phyloP scores from a whole-genome alignment of 2,888 invertebrate species.

The Xestobium rufovillosum region DNA sequence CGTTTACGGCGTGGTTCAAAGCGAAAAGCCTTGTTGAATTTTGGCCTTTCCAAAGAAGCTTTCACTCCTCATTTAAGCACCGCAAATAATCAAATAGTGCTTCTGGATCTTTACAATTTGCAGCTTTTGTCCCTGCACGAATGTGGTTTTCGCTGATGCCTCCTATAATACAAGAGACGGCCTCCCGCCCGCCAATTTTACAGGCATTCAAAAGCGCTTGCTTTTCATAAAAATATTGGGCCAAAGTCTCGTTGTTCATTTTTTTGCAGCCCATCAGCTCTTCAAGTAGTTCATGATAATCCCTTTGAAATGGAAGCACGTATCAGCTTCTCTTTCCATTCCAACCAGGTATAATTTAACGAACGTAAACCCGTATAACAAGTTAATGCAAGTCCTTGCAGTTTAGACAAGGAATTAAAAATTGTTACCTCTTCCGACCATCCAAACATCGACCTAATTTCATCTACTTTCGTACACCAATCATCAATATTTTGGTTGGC shows the following conservation, averaged over 20 bases:
- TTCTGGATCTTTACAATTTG: conserved; percentile 2
- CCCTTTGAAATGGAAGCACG: conserved; percentile 1
- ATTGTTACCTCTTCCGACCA: conserved; percentile 2
- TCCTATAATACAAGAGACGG: not conserved
- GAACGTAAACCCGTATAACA: not conserved
- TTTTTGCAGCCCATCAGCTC: not conserved
- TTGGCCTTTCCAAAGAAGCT: no score
- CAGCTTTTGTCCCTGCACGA: conserved; percentile 2
- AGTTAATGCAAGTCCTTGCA: not conserved
- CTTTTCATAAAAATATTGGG: conserved; percentile 2
- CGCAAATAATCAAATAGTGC: conserved; percentile 1
- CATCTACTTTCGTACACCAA: conserved; percentile 1
- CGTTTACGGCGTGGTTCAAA: no score
- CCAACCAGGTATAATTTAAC: not conserved
- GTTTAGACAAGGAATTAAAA: conserved; percentile 1
- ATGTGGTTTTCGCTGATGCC: not conserved
- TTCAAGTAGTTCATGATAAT: not conserved
- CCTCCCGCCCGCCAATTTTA: not conserved
- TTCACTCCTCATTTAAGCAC: not conserved
- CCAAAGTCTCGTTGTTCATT: not conserved
- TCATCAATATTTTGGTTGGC: not conserved
- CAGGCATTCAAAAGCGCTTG: not conserved
- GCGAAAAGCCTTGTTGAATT: no score
- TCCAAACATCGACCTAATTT: not conserved
- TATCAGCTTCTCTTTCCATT: not conserved